Evolutionary conservation across 2,113 vertebrate species (phyloP).

Genomic region (Limanda limanda): DNA sequence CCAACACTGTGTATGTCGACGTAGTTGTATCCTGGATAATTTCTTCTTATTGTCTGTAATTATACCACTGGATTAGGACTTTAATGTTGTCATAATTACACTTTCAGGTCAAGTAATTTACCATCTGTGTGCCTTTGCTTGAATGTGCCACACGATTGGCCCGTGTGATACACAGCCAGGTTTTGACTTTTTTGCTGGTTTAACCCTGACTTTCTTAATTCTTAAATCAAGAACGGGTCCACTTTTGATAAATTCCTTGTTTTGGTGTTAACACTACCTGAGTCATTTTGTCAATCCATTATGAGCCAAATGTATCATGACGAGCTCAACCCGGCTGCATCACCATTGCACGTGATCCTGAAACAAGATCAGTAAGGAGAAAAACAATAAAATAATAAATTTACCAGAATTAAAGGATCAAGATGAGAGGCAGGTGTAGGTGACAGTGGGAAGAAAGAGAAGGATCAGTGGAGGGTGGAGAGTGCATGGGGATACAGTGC

Average conservation of each 20-base stretch:
- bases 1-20: too few species aligned
- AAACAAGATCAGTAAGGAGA: background rate
- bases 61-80: too few species aligned
- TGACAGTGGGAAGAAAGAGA: constrained; percentile 19
- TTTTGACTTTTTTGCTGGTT: background rate
- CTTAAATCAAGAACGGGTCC: too few species aligned
- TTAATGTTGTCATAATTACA: too few species aligned
- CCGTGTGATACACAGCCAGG: background rate
- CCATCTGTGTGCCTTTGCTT: background rate
- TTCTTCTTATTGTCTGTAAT: too few species aligned
- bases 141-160: background rate
- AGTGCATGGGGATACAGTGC: constrained; percentile 53
- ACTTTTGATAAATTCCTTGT: background rate
- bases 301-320: background rate
- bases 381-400: background rate
- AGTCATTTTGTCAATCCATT: background rate
- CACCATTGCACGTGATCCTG: background rate
- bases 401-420: background rate
- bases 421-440: constrained; percentile 19
- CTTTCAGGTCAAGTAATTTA: too few species aligned
- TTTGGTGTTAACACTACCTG: background rate
- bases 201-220: background rate
- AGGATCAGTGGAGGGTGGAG: constrained; percentile 68
- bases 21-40: too few species aligned
- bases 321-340: background rate